Conservation (phyloP, 2,888 invertebrate species). For the Drosophila anomalata region DNA sequence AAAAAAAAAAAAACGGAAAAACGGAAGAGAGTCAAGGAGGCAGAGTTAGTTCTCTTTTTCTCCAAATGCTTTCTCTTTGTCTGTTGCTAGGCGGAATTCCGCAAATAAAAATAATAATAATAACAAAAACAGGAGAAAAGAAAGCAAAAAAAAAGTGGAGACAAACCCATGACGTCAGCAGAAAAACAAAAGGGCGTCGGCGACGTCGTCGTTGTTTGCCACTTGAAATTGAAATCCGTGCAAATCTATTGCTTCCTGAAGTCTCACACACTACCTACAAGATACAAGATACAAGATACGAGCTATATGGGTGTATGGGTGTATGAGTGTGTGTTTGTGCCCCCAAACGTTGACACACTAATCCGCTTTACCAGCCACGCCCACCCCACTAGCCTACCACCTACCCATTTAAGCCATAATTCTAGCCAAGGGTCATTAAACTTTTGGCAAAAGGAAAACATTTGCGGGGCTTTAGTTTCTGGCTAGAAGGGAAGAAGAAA, state of each 20-base stretch:
- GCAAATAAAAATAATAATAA: conserved; percentile 6
- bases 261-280: conserved; percentile 56
- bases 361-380: conserved; percentile 62
- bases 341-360: conserved; percentile 59
- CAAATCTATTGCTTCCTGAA: conserved; percentile 79
- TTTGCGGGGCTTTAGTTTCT: conserved; percentile 44
- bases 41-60: conserved; percentile 3
- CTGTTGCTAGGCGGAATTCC: conserved; percentile 36
- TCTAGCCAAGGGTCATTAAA: conserved; percentile 32
- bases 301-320: no score
- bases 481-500: neutral
- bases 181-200: conserved; percentile 30
- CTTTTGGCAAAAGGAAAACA: conserved; percentile 27
- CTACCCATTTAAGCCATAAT: conserved; percentile 23
- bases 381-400: conserved; percentile 1
- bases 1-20: conserved; percentile 9
- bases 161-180: neutral
- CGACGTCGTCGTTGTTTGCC: conserved; percentile 19
- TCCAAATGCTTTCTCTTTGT: conserved; percentile 7
- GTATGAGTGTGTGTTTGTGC: neutral
- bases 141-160: conserved; percentile 1
- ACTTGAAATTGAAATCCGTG: conserved; percentile 52
- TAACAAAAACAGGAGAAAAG: conserved; percentile 13
- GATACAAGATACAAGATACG: conserved; percentile 7
- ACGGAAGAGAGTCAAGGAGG: conserved; percentile 53